A percentile compares a stretch with the other conserved stretches of the same genome.
These are phyloP conservation scores for Sarcophaga rosellei DNA, from an alignment of 2,888 invertebrate genomes.

Conservation along the genomic window DNA sequence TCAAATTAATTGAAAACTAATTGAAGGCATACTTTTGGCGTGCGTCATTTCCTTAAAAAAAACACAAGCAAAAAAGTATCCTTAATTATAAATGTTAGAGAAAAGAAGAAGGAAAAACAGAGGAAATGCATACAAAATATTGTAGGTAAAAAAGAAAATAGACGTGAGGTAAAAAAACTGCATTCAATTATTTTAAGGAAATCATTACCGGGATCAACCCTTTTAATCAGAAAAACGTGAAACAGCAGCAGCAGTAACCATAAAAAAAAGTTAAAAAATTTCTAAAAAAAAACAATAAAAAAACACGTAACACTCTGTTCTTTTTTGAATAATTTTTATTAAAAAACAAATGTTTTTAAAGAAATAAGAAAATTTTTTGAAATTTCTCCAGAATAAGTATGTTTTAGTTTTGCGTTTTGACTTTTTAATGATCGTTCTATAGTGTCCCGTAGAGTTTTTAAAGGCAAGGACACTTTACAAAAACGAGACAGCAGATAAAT, in stretches of 20 bases:
- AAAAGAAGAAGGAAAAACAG: not conserved
- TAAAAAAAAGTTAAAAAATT: no score
- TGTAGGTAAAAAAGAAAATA: not conserved
- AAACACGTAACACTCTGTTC: no score
- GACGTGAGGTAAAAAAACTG: no score
- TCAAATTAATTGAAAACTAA: slow-evolving; percentile 66
- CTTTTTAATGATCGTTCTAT: slow-evolving; percentile 65
- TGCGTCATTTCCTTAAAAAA: slow-evolving; percentile 55
- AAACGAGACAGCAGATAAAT: not conserved
- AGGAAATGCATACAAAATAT: slow-evolving; percentile 31
- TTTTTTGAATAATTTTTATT: not conserved
- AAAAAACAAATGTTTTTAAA: not conserved
- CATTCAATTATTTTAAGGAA: not conserved
- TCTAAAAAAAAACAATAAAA: no score
- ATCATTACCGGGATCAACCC: no score
- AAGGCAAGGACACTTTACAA: slow-evolving; percentile 35
- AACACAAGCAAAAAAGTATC: slow-evolving; percentile 12
- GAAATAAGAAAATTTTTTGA: not conserved
- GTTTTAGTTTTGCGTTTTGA: slow-evolving; percentile 63
- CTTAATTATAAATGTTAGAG: not conserved
- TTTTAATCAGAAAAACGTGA: no score
- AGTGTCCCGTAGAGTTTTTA: slow-evolving; percentile 47
- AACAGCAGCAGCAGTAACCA: no score
- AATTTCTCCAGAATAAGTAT: not conserved
- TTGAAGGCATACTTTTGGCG: slow-evolving; percentile 63